Percentiles rank a stretch among this genome's conserved stretches.
Evolutionary conservation across 2,113 vertebrate species (phyloP).

Genomic region (Dipodomys stephensi): DNA sequence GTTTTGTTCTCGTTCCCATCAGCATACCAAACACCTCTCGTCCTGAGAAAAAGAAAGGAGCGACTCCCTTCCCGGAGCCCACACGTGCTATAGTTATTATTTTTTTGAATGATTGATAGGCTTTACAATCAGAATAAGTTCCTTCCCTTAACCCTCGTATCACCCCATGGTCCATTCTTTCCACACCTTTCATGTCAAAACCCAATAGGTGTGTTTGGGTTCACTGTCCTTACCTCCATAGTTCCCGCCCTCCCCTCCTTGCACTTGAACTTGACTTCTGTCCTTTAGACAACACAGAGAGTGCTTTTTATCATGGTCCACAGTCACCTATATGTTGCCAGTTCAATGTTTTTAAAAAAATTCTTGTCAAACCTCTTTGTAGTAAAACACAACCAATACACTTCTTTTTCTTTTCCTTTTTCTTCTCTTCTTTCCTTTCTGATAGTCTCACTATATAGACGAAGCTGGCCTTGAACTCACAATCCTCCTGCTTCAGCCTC

Average conservation of each 20-base stretch:
- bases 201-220: not conserved
- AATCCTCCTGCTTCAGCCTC: no score
- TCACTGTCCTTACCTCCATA: not conserved
- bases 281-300: not conserved
- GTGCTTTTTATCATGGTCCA: not conserved
- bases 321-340: not conserved
- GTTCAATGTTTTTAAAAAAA: not conserved
- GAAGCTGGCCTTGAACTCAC: no score
- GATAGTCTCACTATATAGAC: no score
- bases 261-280: not conserved
- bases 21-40: constrained; percentile 57
- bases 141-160: not conserved
- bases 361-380: not conserved
- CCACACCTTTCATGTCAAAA: not conserved
- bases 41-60: not conserved
- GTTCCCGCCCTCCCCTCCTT: not conserved
- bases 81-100: not conserved
- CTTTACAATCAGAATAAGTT: constrained; percentile 4
- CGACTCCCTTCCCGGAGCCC: not conserved
- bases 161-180: not conserved
- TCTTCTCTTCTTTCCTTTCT: no score
- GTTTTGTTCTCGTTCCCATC: constrained; percentile 52
- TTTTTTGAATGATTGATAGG: not conserved
- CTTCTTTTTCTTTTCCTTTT: not conserved
- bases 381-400: not conserved